Conservation (phyloP, 2,797 vertebrate species). For the Hyperoplus immaculatus region DNA sequence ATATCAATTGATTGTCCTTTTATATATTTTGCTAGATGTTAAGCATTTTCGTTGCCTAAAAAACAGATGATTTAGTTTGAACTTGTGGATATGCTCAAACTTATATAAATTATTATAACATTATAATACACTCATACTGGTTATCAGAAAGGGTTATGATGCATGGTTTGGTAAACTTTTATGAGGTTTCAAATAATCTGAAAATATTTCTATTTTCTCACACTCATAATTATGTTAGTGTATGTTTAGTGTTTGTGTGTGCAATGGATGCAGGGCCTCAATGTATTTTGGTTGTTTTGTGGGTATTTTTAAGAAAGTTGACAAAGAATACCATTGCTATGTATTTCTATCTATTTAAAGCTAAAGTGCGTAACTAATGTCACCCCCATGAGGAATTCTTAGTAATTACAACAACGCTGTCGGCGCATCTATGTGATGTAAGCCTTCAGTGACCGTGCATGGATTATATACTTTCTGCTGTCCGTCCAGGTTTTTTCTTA, state of each 20-base stretch:
- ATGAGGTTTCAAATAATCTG: background rate
- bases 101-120: background rate
- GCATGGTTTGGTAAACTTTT: background rate
- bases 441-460: no score
- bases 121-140: background rate
- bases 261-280: background rate
- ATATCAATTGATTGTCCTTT: constrained; percentile 13
- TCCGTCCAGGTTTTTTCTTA: no score
- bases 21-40: constrained; percentile 26
- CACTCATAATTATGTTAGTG: background rate
- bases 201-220: background rate
- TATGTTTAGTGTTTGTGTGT: background rate
- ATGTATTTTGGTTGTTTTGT: background rate
- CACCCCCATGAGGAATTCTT: no score
- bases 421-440: no score
- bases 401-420: no score
- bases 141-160: background rate
- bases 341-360: background rate
- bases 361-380: no score
- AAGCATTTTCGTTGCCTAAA: constrained; percentile 17
- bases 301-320: background rate
- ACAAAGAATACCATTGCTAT: background rate
- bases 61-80: background rate
- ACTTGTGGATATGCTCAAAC: background rate
- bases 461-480: no score